Conservation (phyloP, 1,140 invertebrate species). For the Achroia grisella region DNA sequence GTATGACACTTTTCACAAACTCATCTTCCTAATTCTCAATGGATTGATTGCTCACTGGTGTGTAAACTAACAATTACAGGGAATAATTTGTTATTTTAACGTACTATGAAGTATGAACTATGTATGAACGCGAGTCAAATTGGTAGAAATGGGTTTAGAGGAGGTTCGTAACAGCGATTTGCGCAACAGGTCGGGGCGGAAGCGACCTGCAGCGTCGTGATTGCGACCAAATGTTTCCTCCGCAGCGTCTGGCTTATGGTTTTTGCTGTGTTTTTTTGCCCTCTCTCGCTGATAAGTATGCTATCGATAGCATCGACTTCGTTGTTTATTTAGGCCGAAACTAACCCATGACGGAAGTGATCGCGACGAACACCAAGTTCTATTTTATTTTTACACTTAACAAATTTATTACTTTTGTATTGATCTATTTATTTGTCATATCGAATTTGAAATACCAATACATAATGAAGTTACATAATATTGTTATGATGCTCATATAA, state of each 20-base stretch:
- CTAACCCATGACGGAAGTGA: slow-evolving; percentile 52
- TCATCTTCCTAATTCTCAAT: background rate
- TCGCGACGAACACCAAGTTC: slow-evolving; percentile 6
- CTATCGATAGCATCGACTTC: slow-evolving; percentile 61
- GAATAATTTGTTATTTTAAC: too few relatives aligned
- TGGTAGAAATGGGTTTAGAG: background rate
- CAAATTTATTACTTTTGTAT: background rate
- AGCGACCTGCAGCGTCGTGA: slow-evolving; percentile 64
- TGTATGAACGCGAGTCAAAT: too few relatives aligned
- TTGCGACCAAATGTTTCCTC: slow-evolving; percentile 72
- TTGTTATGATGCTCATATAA: too few relatives aligned
- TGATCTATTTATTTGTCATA: background rate
- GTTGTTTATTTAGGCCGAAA: slow-evolving; percentile 59
- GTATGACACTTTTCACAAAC: slow-evolving; percentile 8
- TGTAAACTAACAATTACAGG: too few relatives aligned
- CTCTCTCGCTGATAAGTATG: slow-evolving; percentile 59
- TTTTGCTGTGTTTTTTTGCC: slow-evolving; percentile 64
- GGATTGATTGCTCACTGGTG: too few relatives aligned
- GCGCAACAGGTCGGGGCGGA: slow-evolving; percentile 72
- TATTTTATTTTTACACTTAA: background rate
- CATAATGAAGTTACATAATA: background rate
- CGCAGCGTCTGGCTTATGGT: slow-evolving; percentile 46
- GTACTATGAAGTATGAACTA: too few relatives aligned
- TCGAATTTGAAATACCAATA: background rate
- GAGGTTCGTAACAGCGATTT: slow-evolving; percentile 33